Evolutionary conservation across 1,140 invertebrate genomes (phyloP), one percentile per base, ranked within the genome.

Genomic region (Drosophila burlai): DNA sequence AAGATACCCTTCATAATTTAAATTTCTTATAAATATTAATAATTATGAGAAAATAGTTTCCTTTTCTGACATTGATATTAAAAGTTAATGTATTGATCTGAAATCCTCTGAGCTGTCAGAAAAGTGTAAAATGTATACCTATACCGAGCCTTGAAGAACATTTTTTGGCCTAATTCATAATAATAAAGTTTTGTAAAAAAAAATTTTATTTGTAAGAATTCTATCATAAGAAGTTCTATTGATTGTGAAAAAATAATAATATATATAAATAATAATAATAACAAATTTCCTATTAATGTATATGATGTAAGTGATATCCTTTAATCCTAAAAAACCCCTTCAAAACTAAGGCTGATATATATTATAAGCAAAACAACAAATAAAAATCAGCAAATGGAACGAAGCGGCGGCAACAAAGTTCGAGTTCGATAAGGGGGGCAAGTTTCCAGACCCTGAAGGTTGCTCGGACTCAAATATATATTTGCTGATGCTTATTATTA

Each of bases 381-480:
- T 26, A 42, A n/a, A 65, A 66, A 36, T 34, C 36, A 42, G 21
- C 36, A 69, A 69, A 54, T 69, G 31, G 45, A 68, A 50, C 43
- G 21, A 11, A 47, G 18, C 36, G 62, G 40, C 65, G 26, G 43
- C 71, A 47, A 75, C 71, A 75, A 75, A 55, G 59, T 75, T 49
- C 40, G 36, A 49, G 59, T 57, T 54, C 74, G 62, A 76, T 76
- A 76, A 76, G 62, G 62, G 43, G 74, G 63, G 74, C 73, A 76
- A 57, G 21, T 76, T n/a, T 36, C 54, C 74, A 76, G 49, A 40
- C 63, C 72, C 55, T 46, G 73, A 76, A 76, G 74, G 74, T 68
- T 76, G 62, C 45, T 55, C 54, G 11, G 49, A 74, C 68, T 73
- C 34, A 45, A 71, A 71, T 67, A 67, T 47, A 67, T 67, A 29